Evolutionary conservation across 35 echinoderm and acorn worm species (phyloP).

Genomic region (Ophioderma brevispina): DNA sequence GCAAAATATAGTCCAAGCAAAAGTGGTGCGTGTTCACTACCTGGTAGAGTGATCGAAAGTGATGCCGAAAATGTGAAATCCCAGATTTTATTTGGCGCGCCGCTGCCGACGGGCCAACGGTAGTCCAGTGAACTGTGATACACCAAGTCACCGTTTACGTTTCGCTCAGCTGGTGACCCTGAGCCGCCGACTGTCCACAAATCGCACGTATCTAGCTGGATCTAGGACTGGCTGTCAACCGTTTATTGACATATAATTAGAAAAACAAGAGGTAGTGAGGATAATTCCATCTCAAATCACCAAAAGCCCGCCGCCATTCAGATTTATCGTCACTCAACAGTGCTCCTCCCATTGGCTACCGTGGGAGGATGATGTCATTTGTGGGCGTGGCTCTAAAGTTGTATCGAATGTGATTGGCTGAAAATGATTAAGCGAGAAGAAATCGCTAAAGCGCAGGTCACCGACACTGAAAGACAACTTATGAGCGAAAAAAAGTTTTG

Average conservation of each 20-base stretch:
- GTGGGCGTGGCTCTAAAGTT: neutral
- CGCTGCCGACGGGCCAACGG: neutral
- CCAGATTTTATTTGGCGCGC: slow-evolving; percentile 12
- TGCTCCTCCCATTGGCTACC: neutral
- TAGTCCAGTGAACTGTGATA: neutral
- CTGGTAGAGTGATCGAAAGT: neutral
- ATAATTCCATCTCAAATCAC: neutral
- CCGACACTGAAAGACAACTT: too few relatives aligned
- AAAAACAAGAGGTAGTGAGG: neutral
- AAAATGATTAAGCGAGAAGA: neutral
- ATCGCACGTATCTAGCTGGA: neutral
- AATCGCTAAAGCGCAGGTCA: too few relatives aligned
- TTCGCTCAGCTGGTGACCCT: slow-evolving; percentile 18
- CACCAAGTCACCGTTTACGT: neutral
- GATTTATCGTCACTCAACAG: neutral
- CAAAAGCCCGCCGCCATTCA: neutral
- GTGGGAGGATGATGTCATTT: neutral
- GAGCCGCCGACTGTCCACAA: neutral
- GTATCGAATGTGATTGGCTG: neutral
- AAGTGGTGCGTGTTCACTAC: neutral
- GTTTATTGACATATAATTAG: slow-evolving; percentile 28
- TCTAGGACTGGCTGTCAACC: neutral
- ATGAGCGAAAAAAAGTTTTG: too few relatives aligned
- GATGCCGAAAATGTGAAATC: neutral
- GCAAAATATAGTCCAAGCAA: neutral